Conservation (phyloP, 2,888 invertebrate genomes). For the Strigamia maritima region DNA sequence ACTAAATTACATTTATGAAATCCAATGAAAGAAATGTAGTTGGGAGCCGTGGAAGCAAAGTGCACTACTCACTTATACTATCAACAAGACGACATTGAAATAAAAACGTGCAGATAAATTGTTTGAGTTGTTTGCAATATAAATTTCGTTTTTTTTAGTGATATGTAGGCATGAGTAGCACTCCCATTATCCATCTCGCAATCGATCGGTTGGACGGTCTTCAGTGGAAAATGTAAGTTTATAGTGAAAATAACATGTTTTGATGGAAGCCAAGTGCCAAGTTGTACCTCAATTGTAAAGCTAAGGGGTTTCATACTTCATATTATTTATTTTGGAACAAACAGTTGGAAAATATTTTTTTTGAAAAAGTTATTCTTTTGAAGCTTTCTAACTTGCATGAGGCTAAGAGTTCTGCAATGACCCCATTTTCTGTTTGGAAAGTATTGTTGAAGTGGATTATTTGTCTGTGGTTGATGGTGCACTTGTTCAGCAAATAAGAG, state of each 20-base stretch:
- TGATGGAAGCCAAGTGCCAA: neutral
- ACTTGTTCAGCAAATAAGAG: too few relatives aligned
- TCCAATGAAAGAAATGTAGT: neutral
- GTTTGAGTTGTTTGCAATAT: slow-evolving; percentile 1
- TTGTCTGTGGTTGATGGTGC: too few relatives aligned
- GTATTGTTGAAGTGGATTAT: too few relatives aligned
- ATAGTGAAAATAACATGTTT: slow-evolving; percentile 21
- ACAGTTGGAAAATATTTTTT: neutral
- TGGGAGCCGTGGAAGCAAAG: neutral
- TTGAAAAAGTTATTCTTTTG: too few relatives aligned
- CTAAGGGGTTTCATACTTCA: neutral
- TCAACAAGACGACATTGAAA: neutral
- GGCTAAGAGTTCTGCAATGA: too few relatives aligned
- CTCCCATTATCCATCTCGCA: slow-evolving; percentile 12
- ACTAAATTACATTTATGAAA: neutral
- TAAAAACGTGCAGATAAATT: slow-evolving; percentile 9
- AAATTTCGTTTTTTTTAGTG: slow-evolving; percentile 18
- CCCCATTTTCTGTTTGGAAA: too few relatives aligned
- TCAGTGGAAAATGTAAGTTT: neutral
- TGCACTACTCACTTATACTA: neutral
- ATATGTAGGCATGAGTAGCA: slow-evolving; percentile 16
- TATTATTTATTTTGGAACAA: neutral
- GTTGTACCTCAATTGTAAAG: neutral
- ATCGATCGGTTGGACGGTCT: neutral
- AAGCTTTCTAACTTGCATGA: too few relatives aligned